Evolutionary conservation across 2,797 vertebrate genomes (phyloP).

Genomic region (Telmatherina bonti): DNA sequence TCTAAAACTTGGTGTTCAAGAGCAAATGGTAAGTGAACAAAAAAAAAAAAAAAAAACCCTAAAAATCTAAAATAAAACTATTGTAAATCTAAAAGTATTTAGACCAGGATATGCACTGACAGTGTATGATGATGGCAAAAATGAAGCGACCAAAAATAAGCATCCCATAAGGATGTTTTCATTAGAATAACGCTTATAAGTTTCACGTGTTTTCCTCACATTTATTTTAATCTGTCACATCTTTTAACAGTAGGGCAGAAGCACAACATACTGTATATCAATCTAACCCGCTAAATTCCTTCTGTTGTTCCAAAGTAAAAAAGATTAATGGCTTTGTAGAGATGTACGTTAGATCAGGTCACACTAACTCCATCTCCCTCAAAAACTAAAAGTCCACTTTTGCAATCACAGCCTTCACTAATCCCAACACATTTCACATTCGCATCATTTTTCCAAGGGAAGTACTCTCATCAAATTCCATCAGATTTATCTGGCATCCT

Average conservation of each 20-base stretch:
- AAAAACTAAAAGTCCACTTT: slow-evolving; percentile 32
- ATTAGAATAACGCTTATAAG: too few species aligned
- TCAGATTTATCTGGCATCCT: slow-evolving; percentile 56
- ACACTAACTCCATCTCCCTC: slow-evolving; percentile 28
- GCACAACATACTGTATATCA: background rate
- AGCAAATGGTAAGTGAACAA: background rate
- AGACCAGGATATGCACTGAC: too few species aligned
- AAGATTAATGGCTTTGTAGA: slow-evolving; percentile 29
- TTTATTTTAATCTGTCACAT: background rate
- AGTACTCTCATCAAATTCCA: slow-evolving; percentile 68
- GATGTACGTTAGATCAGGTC: slow-evolving; percentile 32
- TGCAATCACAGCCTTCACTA: slow-evolving; percentile 49
- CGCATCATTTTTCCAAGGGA: slow-evolving; percentile 43
- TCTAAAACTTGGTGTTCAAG: background rate
- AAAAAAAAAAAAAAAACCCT: background rate
- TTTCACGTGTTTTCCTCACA: background rate
- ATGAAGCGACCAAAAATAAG: too few species aligned
- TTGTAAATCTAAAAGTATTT: background rate
- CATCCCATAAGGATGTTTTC: too few species aligned
- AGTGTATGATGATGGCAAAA: too few species aligned
- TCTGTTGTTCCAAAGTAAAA: slow-evolving; percentile 30
- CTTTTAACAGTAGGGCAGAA: background rate
- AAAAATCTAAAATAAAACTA: too few species aligned
- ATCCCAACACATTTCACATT: slow-evolving; percentile 66
- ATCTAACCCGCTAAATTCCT: background rate